Base-by-base conservation (phyloP, 2,888 invertebrate species). In the Branchinecta sandiegonensis region DNA sequence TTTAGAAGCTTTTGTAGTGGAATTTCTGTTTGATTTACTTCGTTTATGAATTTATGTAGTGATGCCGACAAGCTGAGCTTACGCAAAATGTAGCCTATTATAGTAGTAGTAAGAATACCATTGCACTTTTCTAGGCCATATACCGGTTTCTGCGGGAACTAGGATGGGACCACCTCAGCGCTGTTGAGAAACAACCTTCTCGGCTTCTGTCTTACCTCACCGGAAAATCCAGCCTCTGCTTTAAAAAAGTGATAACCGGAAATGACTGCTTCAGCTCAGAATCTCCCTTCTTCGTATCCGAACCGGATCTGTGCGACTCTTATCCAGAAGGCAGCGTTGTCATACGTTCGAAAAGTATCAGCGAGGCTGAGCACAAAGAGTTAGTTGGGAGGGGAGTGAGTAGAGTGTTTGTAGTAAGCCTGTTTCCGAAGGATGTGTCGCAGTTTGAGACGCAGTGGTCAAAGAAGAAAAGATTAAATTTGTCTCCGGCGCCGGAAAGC, bases 401-500 rank as follows among this genome's bases (percentile, higher is more conserved):
- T 14, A 56, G 17, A 56, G 8, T 56, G 2, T 14, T 56, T 56
- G 56, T 48, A 14, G 47, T 67, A 9, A 67, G 37, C 23, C 48
- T 37, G 37, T 17, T 48, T 50, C 69, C 69, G 9, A 50, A 63
- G 7, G 63, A 67, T 17, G 65, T 69, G 12, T 56, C 65, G 46
- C 48, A 47, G 13, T 69, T 69, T 37, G 69, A 69, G n/a, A 65
- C 47, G 14, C 65, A 67, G 11, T 69, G 69, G 69, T 63, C 46
- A 12, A 63, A 48, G n/a, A 46, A 68, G 50, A 69, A 69, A 68
- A 70, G 69, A 48, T 70, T 71, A 47, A 69, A 71, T 23, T 68
- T 73, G 46, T 66, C 71, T 12, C 69, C 70, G 50, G 69, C 71
- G 23, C 67, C 70, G 14, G 71, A 72, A n/a, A 73, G 73, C 65